Percentiles rank a stretch among this genome's conserved stretches.
phyloP scores from a whole-genome alignment of 1,140 invertebrate genomes.

The Dreissena polymorpha region DNA sequence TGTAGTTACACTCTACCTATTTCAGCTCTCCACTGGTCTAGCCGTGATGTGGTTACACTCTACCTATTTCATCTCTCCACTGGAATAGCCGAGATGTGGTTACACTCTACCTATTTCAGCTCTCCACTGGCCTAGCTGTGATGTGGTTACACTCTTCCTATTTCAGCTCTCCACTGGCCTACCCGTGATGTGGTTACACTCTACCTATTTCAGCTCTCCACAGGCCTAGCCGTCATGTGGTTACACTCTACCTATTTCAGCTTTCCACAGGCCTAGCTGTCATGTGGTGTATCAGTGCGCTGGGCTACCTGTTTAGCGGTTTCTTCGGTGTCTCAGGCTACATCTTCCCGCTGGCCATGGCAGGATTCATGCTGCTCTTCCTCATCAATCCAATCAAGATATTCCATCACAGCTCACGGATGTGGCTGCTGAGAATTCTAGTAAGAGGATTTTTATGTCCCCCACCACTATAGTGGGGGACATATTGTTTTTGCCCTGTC shows the following conservation, averaged over 20 bases:
- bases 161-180: too few relatives aligned
- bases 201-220: conserved; percentile 84
- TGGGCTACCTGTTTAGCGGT: conserved; percentile 88
- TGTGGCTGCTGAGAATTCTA: conserved; percentile 83
- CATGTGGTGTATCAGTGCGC: conserved; percentile 92
- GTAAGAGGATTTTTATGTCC: conserved; percentile 76
- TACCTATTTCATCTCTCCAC: too few relatives aligned
- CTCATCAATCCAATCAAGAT: conserved; percentile 95
- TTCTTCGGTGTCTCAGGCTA: conserved; percentile 92
- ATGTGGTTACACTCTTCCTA: too few relatives aligned
- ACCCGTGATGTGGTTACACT: too few relatives aligned
- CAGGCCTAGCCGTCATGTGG: conserved; percentile 98
- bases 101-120: too few relatives aligned
- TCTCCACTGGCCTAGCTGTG: too few relatives aligned
- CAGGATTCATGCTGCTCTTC: conserved; percentile 92
- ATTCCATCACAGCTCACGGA: conserved; percentile 93
- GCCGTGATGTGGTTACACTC: too few relatives aligned
- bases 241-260: conserved; percentile 76
- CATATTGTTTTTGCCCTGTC: too few relatives aligned
- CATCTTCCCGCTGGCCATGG: conserved; percentile 90
- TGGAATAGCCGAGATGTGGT: too few relatives aligned
- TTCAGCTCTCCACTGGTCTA: too few relatives aligned
- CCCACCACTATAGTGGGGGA: too few relatives aligned
- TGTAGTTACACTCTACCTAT: too few relatives aligned
- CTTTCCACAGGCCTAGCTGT: conserved; percentile 96